Base-by-base conservation (phyloP, 1,140 invertebrate species). In the Drosophila suzukii region DNA sequence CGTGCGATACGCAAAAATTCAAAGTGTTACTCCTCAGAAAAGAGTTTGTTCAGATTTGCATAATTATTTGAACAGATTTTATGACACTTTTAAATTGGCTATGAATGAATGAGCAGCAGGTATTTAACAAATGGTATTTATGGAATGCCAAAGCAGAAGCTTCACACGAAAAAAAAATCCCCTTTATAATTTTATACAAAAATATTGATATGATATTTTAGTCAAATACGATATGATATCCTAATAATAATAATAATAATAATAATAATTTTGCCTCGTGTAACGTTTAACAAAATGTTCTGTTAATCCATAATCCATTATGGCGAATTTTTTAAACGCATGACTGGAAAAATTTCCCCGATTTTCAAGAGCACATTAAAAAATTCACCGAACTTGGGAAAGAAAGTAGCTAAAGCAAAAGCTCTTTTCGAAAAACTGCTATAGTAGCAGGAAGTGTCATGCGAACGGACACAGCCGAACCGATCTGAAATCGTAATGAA, bases 361-460 rank as follows among this genome's bases (percentile, higher is more conserved):
- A 54, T 47, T 79, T 43, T 82, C 83, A 88, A 86, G 75, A 72
- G 46, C 78, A 82, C 20, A 59, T n/a, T 36, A 34, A 54, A 83
- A 86, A 78, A 67, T 63, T 55, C 57, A 71, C 60, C 58, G 61
- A 32, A 61, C 56, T 54, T 41, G 41, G 50, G 20, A 65, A 85
- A 85, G 77, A 84, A 81, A 84, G 81, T 61, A 39, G n/a, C 7
- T 58, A 34, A 44, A 43, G 46, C 49, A 24, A 51, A 67, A 71
- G 68, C 68, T 72, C 57, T 65, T 59, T 79, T 44, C 49, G 53
- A 77, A 75, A 65, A 76, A 75, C 63, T 78, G 79, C 68, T 75
- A 72, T 73, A 78, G 61, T 59, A 86, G 65, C 84, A 86, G 83
- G 83, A 86, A 86, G 83, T 86, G 49, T 57, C 71, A 68, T 65